Base-by-base conservation (phyloP, 2,113 vertebrate genomes). In the Apus apus region DNA sequence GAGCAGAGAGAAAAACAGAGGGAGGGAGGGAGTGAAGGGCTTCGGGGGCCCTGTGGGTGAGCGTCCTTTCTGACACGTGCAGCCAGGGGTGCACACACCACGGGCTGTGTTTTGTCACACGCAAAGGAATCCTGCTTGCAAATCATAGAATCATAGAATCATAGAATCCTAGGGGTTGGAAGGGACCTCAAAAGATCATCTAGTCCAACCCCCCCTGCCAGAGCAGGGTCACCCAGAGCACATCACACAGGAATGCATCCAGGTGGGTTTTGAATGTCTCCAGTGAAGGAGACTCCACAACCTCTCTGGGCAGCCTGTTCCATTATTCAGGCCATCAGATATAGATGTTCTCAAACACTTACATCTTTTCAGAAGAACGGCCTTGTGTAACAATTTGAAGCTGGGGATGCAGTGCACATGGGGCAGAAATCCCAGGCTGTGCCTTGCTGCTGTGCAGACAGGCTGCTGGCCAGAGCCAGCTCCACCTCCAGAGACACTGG, bases 71-170 rank as follows among this genome's bases (percentile, higher is more conserved):
- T 36, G 50, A 43, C 65, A 20, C 3, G 5, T 5, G 16, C 6
- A 21, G 43, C 22, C 12, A 1, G 2, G 4, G 48, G 29, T 19
- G 22, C 58, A 3, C 38, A 4, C 5, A 0, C 6, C 13, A 15
- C 22, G 6, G 32, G 0, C 46, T 32, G 7, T 5, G 4, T 5
- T 21, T 22, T 32, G 36, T 30, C 13, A 3, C 4, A 3, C 3
- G 18, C 3, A 20, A 19, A 40, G 15, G 57, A 9, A 25, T 50
- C 68, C 64, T 46, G 10, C 9, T 48, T 58, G 17, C 40, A 78
- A 56, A 34, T 10, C n/a, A n/a, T n/a, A n/a, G n/a, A n/a, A n/a
- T n/a, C n/a, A n/a, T n/a, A n/a, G n/a, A n/a, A n/a, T n/a, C n/a
- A n/a, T n/a, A n/a, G n/a, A n/a, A n/a, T n/a, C n/a, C n/a, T n/a